Percentiles rank a stretch among this genome's conserved stretches.
Conservation (phyloP, 2,113 vertebrate genomes). For the Otis tarda region DNA sequence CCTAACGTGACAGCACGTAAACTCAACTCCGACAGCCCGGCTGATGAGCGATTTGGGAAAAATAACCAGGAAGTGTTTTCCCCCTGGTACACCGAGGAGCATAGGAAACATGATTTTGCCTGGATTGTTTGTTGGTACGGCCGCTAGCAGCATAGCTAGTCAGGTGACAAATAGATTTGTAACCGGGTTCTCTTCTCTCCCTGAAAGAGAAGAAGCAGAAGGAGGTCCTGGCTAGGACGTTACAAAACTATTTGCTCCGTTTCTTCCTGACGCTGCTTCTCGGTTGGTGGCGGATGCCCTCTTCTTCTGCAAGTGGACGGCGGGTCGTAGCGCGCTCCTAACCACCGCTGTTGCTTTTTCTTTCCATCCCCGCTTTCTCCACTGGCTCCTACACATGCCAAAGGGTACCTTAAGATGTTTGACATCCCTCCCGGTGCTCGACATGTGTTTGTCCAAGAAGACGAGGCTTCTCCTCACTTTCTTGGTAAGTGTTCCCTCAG, state of each 20-base stretch:
- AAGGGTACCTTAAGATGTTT: constrained; percentile 99
- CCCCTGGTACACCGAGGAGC: neutral
- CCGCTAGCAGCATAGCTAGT: neutral
- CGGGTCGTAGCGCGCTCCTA: constrained; percentile 55
- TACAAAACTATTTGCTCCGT: neutral
- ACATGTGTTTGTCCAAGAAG: constrained; percentile 97
- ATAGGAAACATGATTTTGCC: constrained; percentile 48
- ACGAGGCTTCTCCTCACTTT: constrained; percentile 96
- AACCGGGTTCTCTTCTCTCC: neutral
- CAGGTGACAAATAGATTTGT: constrained; percentile 7
- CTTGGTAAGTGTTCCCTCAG: constrained; percentile 90
- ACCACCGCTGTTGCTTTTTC: constrained; percentile 81
- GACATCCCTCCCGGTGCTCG: constrained; percentile 94
- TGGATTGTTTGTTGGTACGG: neutral
- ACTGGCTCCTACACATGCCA: constrained; percentile 74
- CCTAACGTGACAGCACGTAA: neutral
- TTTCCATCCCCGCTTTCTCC: constrained; percentile 71
- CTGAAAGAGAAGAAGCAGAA: neutral
- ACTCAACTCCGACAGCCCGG: neutral
- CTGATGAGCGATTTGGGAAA: neutral
- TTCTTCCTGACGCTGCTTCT: neutral
- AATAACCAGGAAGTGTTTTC: too few species aligned
- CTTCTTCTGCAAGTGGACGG: constrained; percentile 73
- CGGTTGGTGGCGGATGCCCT: constrained; percentile 64
- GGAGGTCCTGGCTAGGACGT: neutral